Evolutionary conservation across 1,140 invertebrate genomes (phyloP).

Genomic region (Pseudomyrmex pallidus): DNA sequence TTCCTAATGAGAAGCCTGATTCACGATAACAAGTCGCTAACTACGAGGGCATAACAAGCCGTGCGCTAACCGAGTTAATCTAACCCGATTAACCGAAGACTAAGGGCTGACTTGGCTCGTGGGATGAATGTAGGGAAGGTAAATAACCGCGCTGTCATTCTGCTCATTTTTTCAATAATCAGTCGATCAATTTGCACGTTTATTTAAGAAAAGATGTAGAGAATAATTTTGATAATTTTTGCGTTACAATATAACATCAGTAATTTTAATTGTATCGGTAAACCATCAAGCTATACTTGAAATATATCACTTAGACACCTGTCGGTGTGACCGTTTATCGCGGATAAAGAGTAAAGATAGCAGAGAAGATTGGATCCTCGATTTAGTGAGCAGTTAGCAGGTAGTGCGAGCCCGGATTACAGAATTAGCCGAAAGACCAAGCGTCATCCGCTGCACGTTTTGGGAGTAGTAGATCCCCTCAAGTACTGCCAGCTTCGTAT

Average conservation of each 20-base stretch:
- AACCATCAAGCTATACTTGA: not conserved
- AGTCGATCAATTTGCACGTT: conserved; percentile 77
- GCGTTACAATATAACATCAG: not conserved
- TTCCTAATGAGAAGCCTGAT: conserved; percentile 62
- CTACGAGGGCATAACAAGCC: conserved; percentile 70
- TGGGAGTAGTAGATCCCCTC: conserved; percentile 71
- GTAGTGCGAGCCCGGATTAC: conserved; percentile 79
- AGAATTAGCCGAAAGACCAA: conserved; percentile 79
- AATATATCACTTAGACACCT: conserved; percentile 7
- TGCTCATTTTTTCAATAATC: conserved; percentile 81
- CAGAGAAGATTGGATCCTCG: conserved; percentile 80
- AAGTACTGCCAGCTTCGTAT: conserved; percentile 69
- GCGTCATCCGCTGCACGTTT: conserved; percentile 70
- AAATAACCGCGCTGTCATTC: conserved; percentile 73
- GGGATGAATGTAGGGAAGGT: conserved; percentile 64
- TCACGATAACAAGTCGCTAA: conserved; percentile 76
- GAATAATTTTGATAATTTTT: not conserved
- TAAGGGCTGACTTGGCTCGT: conserved; percentile 77
- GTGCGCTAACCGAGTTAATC: conserved; percentile 79
- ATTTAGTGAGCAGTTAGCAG: conserved; percentile 82
- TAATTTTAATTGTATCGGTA: conserved; percentile 5
- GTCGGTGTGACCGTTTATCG: conserved; percentile 61
- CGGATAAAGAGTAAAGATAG: conserved; percentile 64
- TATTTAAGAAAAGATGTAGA: not conserved
- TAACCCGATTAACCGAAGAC: conserved; percentile 82